A percentile compares a stretch with the other conserved stretches of the same genome.
Conservation (phyloP, 2,888 invertebrate genomes). For the Sinelater perroti region DNA sequence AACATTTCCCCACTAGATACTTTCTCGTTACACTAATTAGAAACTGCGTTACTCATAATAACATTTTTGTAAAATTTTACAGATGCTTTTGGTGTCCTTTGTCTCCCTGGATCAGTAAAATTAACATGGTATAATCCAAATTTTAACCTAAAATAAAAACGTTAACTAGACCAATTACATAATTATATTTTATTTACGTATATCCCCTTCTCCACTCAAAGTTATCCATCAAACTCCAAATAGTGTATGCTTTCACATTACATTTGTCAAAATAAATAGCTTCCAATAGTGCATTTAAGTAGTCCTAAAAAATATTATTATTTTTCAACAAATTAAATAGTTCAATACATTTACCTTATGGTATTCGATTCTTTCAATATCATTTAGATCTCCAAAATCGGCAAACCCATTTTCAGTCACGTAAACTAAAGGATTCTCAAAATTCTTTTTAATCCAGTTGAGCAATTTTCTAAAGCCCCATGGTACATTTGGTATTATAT, state of each 20-base stretch:
- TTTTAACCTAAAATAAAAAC: constrained; percentile 62
- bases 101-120: constrained; percentile 66
- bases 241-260: constrained; percentile 47
- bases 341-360: constrained; percentile 38
- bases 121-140: constrained; percentile 78
- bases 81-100: constrained; percentile 72
- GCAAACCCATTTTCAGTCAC: constrained; percentile 69
- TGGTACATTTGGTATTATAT: constrained; percentile 67
- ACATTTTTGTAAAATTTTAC: constrained; percentile 66
- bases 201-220: constrained; percentile 51
- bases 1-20: too few relatives aligned
- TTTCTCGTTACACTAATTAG: too few relatives aligned
- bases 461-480: constrained; percentile 67
- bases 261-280: constrained; percentile 47
- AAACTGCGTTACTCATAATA: constrained; percentile 60
- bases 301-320: constrained; percentile 39
- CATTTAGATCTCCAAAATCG: constrained; percentile 60
- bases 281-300: constrained; percentile 44
- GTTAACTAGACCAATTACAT: constrained; percentile 3
- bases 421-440: constrained; percentile 63
- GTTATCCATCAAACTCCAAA: constrained; percentile 54
- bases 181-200: constrained; percentile 43
- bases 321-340: constrained; percentile 42
- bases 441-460: constrained; percentile 58
- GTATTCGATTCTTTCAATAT: constrained; percentile 61